Conservation (phyloP, 2,888 invertebrate genomes). For the Myathropa florea region DNA sequence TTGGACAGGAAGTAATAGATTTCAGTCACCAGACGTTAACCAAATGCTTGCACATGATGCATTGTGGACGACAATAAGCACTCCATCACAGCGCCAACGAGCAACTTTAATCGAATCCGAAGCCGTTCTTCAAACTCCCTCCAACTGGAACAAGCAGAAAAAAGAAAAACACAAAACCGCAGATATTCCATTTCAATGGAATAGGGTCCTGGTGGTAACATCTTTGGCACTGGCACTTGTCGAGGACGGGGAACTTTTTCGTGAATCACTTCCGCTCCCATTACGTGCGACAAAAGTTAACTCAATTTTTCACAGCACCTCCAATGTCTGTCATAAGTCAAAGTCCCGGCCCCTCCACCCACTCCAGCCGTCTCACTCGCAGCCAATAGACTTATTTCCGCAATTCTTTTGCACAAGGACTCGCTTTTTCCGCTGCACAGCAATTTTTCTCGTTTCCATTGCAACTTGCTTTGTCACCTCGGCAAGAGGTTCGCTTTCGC, state of each 20-base stretch:
- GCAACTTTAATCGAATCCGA: neutral
- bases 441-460: neutral
- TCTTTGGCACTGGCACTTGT: too few relatives aligned
- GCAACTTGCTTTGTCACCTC: slow-evolving; percentile 36
- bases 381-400: slow-evolving; percentile 31
- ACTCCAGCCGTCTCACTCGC: too few relatives aligned
- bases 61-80: too few relatives aligned
- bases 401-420: slow-evolving; percentile 18
- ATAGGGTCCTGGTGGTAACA: too few relatives aligned
- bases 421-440: slow-evolving; percentile 1
- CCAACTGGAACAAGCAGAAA: neutral
- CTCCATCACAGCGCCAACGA: neutral
- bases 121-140: neutral
- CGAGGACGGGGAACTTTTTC: neutral
- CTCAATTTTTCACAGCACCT: neutral
- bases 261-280: neutral
- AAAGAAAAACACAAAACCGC: neutral
- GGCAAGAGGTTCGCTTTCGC: slow-evolving; percentile 42
- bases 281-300: neutral
- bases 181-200: neutral
- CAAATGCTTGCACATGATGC: too few relatives aligned
- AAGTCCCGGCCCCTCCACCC: too few relatives aligned
- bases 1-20: too few relatives aligned
- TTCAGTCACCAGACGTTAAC: too few relatives aligned
- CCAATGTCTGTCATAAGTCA: slow-evolving; percentile 2